Base-by-base conservation (phyloP, 2,888 invertebrate species). In the Ditylenchus weischeri region DNA sequence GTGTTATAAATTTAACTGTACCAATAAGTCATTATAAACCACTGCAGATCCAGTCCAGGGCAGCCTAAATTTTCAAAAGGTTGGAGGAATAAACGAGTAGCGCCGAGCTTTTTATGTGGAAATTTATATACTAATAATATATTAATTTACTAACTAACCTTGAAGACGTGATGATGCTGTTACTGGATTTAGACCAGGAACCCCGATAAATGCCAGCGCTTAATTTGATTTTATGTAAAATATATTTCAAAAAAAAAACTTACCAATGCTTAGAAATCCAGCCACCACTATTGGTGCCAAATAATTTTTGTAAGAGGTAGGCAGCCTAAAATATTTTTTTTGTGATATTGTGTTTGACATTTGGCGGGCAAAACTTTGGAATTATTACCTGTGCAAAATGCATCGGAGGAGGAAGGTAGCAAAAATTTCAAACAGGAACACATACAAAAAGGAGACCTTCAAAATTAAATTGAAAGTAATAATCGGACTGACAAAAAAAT, bases 111-210 rank as follows among this genome's bases (percentile, higher is more conserved):
- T 43, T 15, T 43, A 43, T 8, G 8, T 8, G 43, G 3, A 43
- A 15, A 43, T 43, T 43, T 15, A 38, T 38, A 38, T 38, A 38
- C 11, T 38, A 8, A 38, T 11, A 38, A 38, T 8, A 38, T 11
- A 6, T 38, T 11, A 38, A 38, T 38, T 15, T 6, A 43, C 3
- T 7, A 19, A 19, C n/a, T 11, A n/a, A 62, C 62, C 75, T 59
- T 73, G 73, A 19, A 82, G 51, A 43, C 81, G 72, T 19, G 76
- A 74, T 13, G 76, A 74, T 23, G 77, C 76, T 13, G 77, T 74
- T n/a, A 77, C 75, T 15, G 81, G 81, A 68, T 82, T 81, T 47
- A 81, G 65, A n/a, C 77, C 81, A 18, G 80, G 78, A 4, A 79
- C 76, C n/a, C 81, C 81, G 54, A 79, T 67, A 43, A 75, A 66